These are phyloP conservation scores for Indicator indicator DNA, from an alignment of 2,113 vertebrate species.

Conservation along the genomic window DNA sequence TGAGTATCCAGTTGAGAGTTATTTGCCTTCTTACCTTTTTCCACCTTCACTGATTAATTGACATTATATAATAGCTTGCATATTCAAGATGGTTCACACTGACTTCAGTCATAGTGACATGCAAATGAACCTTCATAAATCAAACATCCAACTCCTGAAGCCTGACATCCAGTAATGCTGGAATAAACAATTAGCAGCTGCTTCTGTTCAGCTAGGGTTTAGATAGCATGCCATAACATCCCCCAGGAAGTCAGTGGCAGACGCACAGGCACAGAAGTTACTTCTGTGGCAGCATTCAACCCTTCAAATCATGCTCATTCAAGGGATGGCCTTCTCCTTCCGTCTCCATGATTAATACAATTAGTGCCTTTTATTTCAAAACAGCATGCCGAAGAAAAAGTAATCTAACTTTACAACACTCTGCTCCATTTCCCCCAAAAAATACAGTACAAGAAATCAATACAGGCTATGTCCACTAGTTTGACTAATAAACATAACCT, in stretches of 20 bases:
- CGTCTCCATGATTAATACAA: neutral
- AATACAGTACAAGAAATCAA: neutral
- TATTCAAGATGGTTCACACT: neutral
- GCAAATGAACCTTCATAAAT: neutral
- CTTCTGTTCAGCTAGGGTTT: neutral
- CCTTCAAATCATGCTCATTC: neutral
- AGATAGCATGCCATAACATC: neutral
- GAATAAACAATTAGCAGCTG: constrained; percentile 50
- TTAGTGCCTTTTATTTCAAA: constrained; percentile 9
- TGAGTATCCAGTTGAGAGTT: neutral
- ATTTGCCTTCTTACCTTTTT: neutral
- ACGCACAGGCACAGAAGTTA: neutral
- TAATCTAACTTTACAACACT: neutral
- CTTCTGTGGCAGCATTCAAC: neutral
- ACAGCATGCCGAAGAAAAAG: neutral
- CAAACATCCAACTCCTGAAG: neutral
- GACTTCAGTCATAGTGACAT: neutral
- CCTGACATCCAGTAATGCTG: neutral
- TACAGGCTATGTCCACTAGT: neutral
- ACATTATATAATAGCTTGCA: neutral
- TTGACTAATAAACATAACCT: neutral
- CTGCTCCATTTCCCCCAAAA: neutral
- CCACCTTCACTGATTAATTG: neutral
- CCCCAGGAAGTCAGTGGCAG: neutral
- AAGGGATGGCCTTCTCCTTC: neutral